These are phyloP conservation scores for Agrochola litura DNA, from an alignment of 2,888 invertebrate genomes.

Conservation along the genomic window DNA sequence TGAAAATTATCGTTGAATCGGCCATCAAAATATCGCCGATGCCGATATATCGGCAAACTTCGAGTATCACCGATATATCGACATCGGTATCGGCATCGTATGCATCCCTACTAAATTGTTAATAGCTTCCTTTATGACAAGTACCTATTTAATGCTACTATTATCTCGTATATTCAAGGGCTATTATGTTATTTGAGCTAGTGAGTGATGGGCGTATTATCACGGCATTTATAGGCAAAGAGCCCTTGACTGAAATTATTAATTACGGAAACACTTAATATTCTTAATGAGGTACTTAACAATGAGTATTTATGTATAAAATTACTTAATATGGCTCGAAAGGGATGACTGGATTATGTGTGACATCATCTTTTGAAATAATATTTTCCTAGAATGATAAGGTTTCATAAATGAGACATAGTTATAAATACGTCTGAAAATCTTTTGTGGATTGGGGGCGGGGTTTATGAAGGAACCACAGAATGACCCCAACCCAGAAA, in stretches of 20 bases:
- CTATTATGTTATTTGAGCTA: background rate
- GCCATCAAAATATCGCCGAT: too few species aligned
- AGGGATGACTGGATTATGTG: background rate
- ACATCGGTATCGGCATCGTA: too few species aligned
- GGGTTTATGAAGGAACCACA: background rate
- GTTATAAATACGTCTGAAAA: background rate
- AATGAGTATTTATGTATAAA: slow-evolving; percentile 2
- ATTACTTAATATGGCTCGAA: background rate
- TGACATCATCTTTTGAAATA: slow-evolving; percentile 13
- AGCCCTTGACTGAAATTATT: slow-evolving; percentile 14
- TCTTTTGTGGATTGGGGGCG: background rate
- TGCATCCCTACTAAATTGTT: too few species aligned
- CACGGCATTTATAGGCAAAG: background rate
- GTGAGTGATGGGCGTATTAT: slow-evolving; percentile 32
- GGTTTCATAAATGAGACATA: background rate
- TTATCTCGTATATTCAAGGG: background rate
- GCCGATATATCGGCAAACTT: too few species aligned
- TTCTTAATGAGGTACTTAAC: background rate
- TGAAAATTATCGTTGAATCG: too few species aligned
- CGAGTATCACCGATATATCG: too few species aligned
- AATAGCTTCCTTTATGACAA: background rate
- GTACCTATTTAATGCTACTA: background rate
- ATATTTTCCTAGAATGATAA: background rate
- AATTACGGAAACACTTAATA: slow-evolving; percentile 28
- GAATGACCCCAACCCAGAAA: background rate